A percentile compares a stretch with the other conserved stretches of the same genome.
Evolutionary conservation across 2,888 invertebrate genomes (phyloP).

Genomic region (Euproctis similis): DNA sequence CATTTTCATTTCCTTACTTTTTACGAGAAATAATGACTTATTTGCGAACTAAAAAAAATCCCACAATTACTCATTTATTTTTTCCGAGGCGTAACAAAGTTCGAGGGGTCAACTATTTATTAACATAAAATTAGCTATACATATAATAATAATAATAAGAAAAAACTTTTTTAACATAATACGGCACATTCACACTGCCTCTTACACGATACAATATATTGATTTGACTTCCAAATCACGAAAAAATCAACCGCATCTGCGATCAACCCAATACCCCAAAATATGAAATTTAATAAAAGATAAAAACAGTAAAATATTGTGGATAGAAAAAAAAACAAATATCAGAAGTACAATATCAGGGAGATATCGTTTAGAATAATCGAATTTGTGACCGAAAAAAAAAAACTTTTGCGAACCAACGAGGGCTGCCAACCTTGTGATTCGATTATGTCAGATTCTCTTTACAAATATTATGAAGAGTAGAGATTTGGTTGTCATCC

Average conservation of each 20-base stretch:
- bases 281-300: conserved; percentile 38
- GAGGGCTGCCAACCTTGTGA: conserved; percentile 6
- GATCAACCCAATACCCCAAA: conserved; percentile 15
- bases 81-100: too few relatives aligned
- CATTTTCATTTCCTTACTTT: too few relatives aligned
- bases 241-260: conserved; percentile 23
- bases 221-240: conserved; percentile 8
- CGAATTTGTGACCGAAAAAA: conserved; percentile 33
- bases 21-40: too few relatives aligned
- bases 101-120: too few relatives aligned
- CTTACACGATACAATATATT: conserved; percentile 1
- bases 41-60: too few relatives aligned
- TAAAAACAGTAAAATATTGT: conserved; percentile 41
- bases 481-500: too few relatives aligned
- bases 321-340: conserved; percentile 43
- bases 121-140: too few relatives aligned
- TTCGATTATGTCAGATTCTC: too few relatives aligned
- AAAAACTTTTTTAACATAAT: too few relatives aligned
- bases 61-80: too few relatives aligned
- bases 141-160: too few relatives aligned
- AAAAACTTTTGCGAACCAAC: conserved; percentile 27
- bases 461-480: too few relatives aligned
- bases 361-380: conserved; percentile 46
- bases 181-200: not conserved
- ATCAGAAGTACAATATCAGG: conserved; percentile 38